Evolutionary conservation across 2,113 vertebrate species (phyloP).

Genomic region (Zingel zingel): DNA sequence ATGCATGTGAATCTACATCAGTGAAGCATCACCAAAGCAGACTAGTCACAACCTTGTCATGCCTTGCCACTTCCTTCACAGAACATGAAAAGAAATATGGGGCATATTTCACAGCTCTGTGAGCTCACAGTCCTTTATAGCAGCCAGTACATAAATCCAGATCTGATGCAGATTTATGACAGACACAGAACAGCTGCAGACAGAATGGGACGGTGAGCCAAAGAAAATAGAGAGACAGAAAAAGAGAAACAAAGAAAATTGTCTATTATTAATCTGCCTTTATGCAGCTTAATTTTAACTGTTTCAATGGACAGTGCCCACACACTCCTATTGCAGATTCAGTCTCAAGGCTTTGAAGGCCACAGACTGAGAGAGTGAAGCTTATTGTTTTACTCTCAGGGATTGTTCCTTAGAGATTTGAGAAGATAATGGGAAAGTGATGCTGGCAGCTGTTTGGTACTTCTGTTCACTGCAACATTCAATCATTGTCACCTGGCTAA

Average conservation of each 20-base stretch:
- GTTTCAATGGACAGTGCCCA: slow-evolving; percentile 50
- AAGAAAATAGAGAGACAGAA: slow-evolving; percentile 18
- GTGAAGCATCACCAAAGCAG: slow-evolving; percentile 9
- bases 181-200: slow-evolving; percentile 50
- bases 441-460: slow-evolving; percentile 13
- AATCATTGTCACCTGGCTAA: not conserved
- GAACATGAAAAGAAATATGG: slow-evolving; percentile 59
- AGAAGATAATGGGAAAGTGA: slow-evolving; percentile 31
- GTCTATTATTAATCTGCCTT: slow-evolving; percentile 53
- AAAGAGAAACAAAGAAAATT: slow-evolving; percentile 18
- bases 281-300: slow-evolving; percentile 44
- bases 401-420: slow-evolving; percentile 33
- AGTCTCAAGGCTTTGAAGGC: slow-evolving; percentile 32
- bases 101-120: slow-evolving; percentile 56
- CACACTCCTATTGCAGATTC: slow-evolving; percentile 38
- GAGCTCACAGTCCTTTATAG: slow-evolving; percentile 46
- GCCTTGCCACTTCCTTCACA: slow-evolving; percentile 42
- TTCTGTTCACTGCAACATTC: slow-evolving; percentile 19
- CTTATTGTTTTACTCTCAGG: slow-evolving; percentile 20
- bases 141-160: slow-evolving; percentile 57
- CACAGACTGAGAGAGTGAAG: slow-evolving; percentile 26
- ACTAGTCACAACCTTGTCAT: slow-evolving; percentile 25
- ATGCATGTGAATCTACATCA: slow-evolving; percentile 14
- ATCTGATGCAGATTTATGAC: slow-evolving; percentile 60
- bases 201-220: slow-evolving; percentile 20